Base-by-base conservation (phyloP, 2,797 vertebrate genomes). In the Vireo griseus region DNA sequence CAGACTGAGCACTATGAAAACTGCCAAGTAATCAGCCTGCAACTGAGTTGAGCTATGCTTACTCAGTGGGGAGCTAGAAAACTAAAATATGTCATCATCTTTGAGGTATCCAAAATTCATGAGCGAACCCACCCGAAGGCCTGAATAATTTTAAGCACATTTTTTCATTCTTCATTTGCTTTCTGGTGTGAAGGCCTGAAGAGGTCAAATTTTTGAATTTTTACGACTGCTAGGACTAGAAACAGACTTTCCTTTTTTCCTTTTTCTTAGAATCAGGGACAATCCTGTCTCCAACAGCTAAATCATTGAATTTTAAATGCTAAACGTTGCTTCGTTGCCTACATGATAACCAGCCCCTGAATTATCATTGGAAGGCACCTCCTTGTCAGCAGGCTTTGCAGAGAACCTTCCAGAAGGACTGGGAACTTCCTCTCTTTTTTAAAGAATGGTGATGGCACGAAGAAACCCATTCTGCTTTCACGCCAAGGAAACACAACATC, bases 91-190 rank as follows among this genome's bases (percentile, higher is more conserved):
- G 31, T 73, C 54, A 86, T 71, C 31, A 59, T 54, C n/a, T 84
- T 63, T 40, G 31, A 90, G 37, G 61, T 63, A 86, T 80, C 65
- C 73, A 83, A 90, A 96, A 93, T 86, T 88, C 37, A 91, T 69
- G 29, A 82, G 44, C 1, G 5, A 90, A 47, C 69, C 40, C 26
- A 90, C 22, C 9, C 0, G 1, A 84, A 88, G 29, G 8, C 40
- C 61, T 84, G 51, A 79, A 75, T 65, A 84, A 83, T 59, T 90
- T 74, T 40, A 69, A 78, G 50, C 9, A 50, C 5, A 13, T 65
- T 59, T 59, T 87, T 78, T 79, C 29, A 45, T 74, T 69, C 80
- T 83, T 87, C 29, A n/a, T 79, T 79, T 79, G 16, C n/a, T 69
- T 87, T 91, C 73, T 50, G 15, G 17, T 69, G 33, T 28, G 29